Percentiles rank a stretch among this genome's conserved stretches.
These are phyloP conservation scores for Villa cingulata DNA, from an alignment of 2,888 invertebrate species.

Conservation along the genomic window DNA sequence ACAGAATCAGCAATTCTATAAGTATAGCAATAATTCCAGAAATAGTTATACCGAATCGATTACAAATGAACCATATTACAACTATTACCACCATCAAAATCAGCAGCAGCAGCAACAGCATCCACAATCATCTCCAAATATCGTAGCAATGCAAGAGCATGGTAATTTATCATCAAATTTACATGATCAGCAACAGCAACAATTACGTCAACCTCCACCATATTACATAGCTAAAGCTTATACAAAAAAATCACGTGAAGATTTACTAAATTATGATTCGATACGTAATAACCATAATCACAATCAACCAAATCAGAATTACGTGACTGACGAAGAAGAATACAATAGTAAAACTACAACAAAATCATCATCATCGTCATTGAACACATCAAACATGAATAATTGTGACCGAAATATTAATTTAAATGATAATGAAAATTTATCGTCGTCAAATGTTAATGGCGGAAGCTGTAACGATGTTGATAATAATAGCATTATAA, in stretches of 20 bases:
- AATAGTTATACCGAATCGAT: no score
- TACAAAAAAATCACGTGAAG: constrained; percentile 50
- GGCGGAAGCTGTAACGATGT: no score
- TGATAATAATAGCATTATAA: not conserved
- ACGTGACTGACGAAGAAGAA: not conserved
- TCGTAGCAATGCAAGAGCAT: not conserved
- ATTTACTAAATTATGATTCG: constrained; percentile 30
- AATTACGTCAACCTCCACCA: constrained; percentile 50
- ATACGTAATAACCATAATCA: constrained; percentile 24
- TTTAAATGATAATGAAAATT: no score
- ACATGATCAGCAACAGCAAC: constrained; percentile 10
- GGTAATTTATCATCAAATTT: not conserved
- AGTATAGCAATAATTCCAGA: no score
- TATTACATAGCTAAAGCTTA: constrained; percentile 74
- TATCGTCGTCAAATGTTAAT: no score
- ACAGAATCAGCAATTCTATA: no score
- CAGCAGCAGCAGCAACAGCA: not conserved
- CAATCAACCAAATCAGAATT: constrained; percentile 10
- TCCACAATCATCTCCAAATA: no score
- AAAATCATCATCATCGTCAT: no score
- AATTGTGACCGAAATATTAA: no score
- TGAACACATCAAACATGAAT: no score
- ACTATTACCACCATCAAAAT: not conserved
- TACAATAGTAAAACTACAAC: no score
- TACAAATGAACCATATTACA: no score